These are phyloP conservation scores for Panorpa germanica DNA, from an alignment of 2,888 invertebrate species.

Conservation along the genomic window DNA sequence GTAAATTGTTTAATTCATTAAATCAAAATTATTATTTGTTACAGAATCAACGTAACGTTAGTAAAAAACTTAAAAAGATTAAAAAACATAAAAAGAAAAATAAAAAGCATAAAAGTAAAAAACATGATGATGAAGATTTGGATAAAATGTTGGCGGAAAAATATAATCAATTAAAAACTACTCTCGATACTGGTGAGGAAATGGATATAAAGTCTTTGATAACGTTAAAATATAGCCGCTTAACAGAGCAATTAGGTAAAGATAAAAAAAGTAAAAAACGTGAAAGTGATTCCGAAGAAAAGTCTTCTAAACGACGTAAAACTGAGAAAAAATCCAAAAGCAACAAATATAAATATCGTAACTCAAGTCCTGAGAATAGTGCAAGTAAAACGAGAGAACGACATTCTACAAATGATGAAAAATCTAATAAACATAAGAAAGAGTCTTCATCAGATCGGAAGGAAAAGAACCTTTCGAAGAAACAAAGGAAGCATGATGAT, in stretches of 20 bases:
- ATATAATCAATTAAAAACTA: slow-evolving; percentile 42
- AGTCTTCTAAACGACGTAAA: slow-evolving; percentile 2
- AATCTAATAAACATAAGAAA: slow-evolving; percentile 7
- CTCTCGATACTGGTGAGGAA: slow-evolving; percentile 15
- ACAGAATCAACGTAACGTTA: slow-evolving; percentile 4
- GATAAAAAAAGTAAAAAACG: slow-evolving; percentile 12
- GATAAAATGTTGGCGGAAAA: slow-evolving; percentile 52
- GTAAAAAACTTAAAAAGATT: slow-evolving; percentile 17
- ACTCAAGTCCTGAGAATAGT: background rate
- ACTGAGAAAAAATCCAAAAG: slow-evolving; percentile 4
- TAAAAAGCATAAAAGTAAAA: slow-evolving; percentile 19
- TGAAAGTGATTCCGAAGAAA: slow-evolving; percentile 5
- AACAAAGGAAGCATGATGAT: slow-evolving; percentile 8
- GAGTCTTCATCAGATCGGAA: slow-evolving; percentile 6
- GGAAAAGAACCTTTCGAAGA: slow-evolving; percentile 9
- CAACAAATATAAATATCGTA: background rate
- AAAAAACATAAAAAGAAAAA: slow-evolving; percentile 18
- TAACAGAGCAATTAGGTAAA: slow-evolving; percentile 23
- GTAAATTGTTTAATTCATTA: background rate
- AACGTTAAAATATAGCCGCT: slow-evolving; percentile 22
- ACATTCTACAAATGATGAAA: background rate
- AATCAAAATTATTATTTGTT: slow-evolving; percentile 10
- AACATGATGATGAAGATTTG: slow-evolving; percentile 30
- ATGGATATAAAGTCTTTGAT: slow-evolving; percentile 20
- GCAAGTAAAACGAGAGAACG: background rate